Percentiles rank a stretch among this genome's conserved stretches.
phyloP scores from a whole-genome alignment of 2,797 vertebrate species.

The Numenius phaeopus region DNA sequence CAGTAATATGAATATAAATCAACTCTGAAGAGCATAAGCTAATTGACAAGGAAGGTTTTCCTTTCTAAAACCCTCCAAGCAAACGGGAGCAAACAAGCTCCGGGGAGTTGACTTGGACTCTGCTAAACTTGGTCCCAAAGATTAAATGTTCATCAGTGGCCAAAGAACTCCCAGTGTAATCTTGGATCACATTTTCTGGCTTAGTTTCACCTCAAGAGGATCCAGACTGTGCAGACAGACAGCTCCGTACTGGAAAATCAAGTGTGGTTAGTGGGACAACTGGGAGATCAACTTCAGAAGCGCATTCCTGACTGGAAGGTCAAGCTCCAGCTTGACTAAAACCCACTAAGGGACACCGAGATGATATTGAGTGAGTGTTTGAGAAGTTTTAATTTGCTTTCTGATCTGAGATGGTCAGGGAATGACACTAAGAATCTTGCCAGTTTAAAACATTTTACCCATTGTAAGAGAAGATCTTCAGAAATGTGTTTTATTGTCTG shows the following conservation, averaged over 20 bases:
- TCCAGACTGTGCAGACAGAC: neutral
- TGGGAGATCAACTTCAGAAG: neutral
- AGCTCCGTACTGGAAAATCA: neutral
- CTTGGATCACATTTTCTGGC: neutral
- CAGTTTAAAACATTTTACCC: neutral
- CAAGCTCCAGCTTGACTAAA: neutral
- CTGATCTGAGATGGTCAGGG: neutral
- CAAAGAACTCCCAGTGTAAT: neutral
- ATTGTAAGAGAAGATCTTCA: neutral
- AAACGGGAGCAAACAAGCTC: neutral
- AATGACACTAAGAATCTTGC: neutral
- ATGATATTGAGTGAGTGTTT: neutral
- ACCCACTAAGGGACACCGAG: neutral
- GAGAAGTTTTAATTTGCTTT: neutral
- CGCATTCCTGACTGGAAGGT: neutral
- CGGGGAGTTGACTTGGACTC: neutral
- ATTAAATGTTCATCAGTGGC: neutral
- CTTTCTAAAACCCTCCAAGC: neutral
- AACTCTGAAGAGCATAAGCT: neutral
- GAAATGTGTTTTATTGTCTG: neutral
- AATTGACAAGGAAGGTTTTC: neutral
- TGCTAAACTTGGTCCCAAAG: neutral
- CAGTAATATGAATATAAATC: constrained; percentile 36
- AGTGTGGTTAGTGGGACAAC: neutral
- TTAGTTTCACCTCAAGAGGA: neutral